Evolutionary conservation across 2,113 vertebrate genomes (phyloP).

Genomic region (Anas platyrhynchos): DNA sequence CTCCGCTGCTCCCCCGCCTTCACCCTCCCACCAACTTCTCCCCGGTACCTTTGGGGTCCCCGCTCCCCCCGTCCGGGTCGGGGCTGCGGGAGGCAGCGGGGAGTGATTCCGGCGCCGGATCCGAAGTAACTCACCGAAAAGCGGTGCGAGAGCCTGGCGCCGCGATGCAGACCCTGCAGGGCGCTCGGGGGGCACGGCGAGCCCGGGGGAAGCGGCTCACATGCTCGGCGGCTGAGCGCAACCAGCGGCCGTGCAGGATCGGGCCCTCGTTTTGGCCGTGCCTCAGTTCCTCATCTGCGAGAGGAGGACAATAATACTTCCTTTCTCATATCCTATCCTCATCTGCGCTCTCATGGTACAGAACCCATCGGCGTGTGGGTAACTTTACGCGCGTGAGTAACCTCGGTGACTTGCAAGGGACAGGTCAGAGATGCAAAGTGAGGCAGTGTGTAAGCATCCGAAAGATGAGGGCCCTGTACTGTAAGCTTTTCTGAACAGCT

Average conservation of each 20-base stretch:
- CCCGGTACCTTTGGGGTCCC: not conserved
- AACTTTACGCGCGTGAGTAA: not conserved
- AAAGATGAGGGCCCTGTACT: not conserved
- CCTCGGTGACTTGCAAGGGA: not conserved
- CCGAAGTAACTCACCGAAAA: not conserved
- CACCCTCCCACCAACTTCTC: not conserved
- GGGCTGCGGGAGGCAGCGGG: too few species aligned
- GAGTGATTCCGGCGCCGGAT: too few species aligned
- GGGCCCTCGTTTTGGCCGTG: not conserved
- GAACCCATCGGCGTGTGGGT: too few species aligned
- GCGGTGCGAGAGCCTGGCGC: not conserved
- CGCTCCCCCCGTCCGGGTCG: not conserved
- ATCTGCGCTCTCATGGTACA: not conserved
- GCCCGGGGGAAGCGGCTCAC: not conserved
- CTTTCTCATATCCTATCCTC: slow-evolving; percentile 8
- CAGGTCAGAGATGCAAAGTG: not conserved
- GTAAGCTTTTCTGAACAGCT: not conserved
- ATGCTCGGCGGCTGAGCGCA: not conserved
- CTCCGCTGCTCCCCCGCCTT: not conserved
- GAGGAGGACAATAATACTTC: slow-evolving; percentile 12
- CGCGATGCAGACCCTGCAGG: not conserved
- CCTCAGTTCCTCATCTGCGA: slow-evolving; percentile 26
- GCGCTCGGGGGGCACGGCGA: not conserved
- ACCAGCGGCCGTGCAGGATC: not conserved
- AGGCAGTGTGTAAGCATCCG: not conserved